Evolutionary conservation across 2,113 vertebrate species (phyloP).

Genomic region (Ramphastos sulfuratus): DNA sequence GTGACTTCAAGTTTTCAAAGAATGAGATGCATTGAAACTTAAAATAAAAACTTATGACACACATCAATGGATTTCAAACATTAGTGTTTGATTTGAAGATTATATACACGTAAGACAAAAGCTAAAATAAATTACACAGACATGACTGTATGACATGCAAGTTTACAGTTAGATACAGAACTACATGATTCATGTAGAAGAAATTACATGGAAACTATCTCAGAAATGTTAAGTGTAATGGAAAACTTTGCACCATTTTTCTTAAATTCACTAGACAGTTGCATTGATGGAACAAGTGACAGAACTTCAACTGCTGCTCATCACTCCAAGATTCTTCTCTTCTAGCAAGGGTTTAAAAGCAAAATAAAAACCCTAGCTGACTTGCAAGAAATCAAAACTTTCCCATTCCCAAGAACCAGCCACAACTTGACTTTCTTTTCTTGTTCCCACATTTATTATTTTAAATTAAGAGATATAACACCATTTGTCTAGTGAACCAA

Average conservation of each 20-base stretch:
- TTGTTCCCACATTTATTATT: neutral
- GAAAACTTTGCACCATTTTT: neutral
- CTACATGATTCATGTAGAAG: slow-evolving; percentile 3
- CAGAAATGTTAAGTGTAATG: neutral
- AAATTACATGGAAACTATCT: neutral
- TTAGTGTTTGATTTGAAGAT: slow-evolving; percentile 28
- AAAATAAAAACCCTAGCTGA: neutral
- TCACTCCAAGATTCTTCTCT: neutral
- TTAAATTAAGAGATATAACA: neutral
- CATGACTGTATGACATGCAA: neutral
- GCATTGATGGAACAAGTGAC: neutral
- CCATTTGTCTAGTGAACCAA: neutral
- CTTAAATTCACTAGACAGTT: neutral
- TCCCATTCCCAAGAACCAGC: neutral
- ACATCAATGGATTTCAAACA: slow-evolving; percentile 42
- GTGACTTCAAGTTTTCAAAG: neutral
- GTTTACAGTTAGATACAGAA: slow-evolving; percentile 32
- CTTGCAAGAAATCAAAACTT: neutral
- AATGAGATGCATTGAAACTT: slow-evolving; percentile 36
- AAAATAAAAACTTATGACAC: slow-evolving; percentile 44
- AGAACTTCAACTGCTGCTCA: neutral
- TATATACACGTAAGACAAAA: slow-evolving; percentile 37
- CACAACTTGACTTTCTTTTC: neutral
- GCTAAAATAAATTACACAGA: slow-evolving; percentile 20
- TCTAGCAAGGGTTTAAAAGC: neutral